Evolutionary conservation across 2,888 invertebrate species (phyloP), one percentile per base, ranked within the genome.

Genomic region (Synanthedon myopaeformis): DNA sequence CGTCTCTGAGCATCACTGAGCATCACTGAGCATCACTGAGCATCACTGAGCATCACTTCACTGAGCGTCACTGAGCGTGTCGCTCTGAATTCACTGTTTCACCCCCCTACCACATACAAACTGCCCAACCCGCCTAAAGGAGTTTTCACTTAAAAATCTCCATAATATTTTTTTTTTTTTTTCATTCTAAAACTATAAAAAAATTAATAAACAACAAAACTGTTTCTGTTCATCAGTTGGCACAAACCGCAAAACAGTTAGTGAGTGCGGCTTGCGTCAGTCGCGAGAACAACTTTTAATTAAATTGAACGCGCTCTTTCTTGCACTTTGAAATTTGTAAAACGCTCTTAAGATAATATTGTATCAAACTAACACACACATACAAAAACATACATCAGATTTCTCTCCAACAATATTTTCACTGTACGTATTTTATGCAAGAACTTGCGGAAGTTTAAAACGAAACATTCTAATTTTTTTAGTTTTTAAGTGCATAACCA

Each of bases 221-320:
- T 0, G 0, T 59, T 54, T 61, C 64, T 61, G 66, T 69, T 69
- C 67, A 65, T 69, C 69, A 65, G 64, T 65, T 61, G 58, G 61
- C 60, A 70, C 66, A 69, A 69, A 67, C 65, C 66, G 55, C 61
- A 14, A 61, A 57, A 58, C 64, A 59, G 55, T 48, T 49, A 4
- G 52, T n/a, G 28, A 10, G 54, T 55, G 58, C 51, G 41, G 59
- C 60, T 65, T 69, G 60, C 62, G 61, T 63, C 69, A 70, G 65
- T 70, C 53, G 58, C 60, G 67, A 35, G 71, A 63, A 61, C 64
- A 74, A 78, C 67, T 79, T 80, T 81, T 79, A 78, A 80, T 80
- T 78, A 77, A 78, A 76, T 72, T 70, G 68, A 74, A 73, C 63
- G 67, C 45, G 23, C 45, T 70, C 60, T 68, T 64, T 65, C 67